phyloP scores from a whole-genome alignment of 2,888 invertebrate species.

The Catotricha subobsoleta region DNA sequence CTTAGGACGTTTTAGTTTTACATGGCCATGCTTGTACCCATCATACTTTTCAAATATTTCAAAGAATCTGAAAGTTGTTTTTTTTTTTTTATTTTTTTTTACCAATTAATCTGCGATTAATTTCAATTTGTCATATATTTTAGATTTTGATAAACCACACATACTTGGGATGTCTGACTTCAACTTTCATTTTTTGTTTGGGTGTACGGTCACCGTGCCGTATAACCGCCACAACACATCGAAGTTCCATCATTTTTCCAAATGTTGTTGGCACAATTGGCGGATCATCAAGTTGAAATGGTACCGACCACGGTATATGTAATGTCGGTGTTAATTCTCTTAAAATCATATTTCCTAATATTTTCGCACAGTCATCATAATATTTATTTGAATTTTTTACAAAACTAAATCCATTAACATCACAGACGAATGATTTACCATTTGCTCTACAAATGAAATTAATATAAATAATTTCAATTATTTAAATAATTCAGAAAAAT shows the following conservation, averaged over 20 bases:
- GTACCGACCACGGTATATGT: slow-evolving; percentile 94
- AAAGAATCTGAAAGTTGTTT: slow-evolving; percentile 60
- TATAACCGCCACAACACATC: slow-evolving; percentile 95
- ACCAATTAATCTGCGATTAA: not conserved
- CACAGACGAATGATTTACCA: slow-evolving; percentile 97
- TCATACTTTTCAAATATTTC: slow-evolving; percentile 97
- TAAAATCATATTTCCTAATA: slow-evolving; percentile 93
- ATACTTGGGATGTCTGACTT: slow-evolving; percentile 87
- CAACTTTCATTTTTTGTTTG: slow-evolving; percentile 99
- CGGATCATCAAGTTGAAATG: slow-evolving; percentile 89
- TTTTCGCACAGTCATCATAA: slow-evolving; percentile 98
- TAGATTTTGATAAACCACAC: slow-evolving; percentile 16
- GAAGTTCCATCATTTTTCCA: slow-evolving; percentile 84
- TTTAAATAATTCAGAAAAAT: slow-evolving; percentile 7
- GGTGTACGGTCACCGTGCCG: slow-evolving; percentile 97
- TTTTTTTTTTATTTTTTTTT: not conserved
- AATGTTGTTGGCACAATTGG: slow-evolving; percentile 98
- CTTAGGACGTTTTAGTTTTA: slow-evolving; percentile 93
- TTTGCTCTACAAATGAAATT: slow-evolving; percentile 53
- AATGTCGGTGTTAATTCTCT: slow-evolving; percentile 85
- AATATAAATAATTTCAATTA: slow-evolving; percentile 9
- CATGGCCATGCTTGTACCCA: slow-evolving; percentile 86
- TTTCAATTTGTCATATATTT: no score
- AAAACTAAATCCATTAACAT: slow-evolving; percentile 99
- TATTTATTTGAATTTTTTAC: slow-evolving; percentile 99